Conservation (phyloP, 1,140 invertebrate species). For the Samia ricini region DNA sequence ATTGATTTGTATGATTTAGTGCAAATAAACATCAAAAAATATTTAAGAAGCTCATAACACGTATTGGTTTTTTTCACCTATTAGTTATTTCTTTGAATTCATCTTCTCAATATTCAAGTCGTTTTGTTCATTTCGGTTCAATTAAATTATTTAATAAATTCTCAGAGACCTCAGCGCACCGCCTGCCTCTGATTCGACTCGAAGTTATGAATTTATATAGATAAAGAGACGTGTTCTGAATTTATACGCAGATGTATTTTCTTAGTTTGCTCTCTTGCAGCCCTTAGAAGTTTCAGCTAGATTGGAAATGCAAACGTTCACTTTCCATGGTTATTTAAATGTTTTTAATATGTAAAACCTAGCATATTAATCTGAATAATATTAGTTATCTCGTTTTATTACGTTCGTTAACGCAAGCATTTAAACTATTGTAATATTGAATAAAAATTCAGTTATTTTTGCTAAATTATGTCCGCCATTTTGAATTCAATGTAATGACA, state of each 20-base stretch:
- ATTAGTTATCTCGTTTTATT: too few relatives aligned
- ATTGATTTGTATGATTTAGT: too few relatives aligned
- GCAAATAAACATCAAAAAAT: too few relatives aligned
- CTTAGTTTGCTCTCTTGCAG: slow-evolving; percentile 32
- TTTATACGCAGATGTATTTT: slow-evolving; percentile 55
- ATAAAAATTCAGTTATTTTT: too few relatives aligned
- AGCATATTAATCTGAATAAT: too few relatives aligned
- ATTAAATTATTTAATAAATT: slow-evolving; percentile 72
- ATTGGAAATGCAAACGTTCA: background rate
- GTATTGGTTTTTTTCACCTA: background rate
- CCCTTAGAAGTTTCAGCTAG: slow-evolving; percentile 14
- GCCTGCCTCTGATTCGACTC: slow-evolving; percentile 50
- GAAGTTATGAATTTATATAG: slow-evolving; percentile 64
- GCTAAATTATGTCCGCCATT: too few relatives aligned
- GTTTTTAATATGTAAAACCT: too few relatives aligned
- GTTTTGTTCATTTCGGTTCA: slow-evolving; percentile 55
- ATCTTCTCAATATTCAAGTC: slow-evolving; percentile 40
- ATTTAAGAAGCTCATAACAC: too few relatives aligned
- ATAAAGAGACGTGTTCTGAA: slow-evolving; percentile 48
- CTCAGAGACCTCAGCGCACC: slow-evolving; percentile 43
- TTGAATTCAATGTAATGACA: too few relatives aligned
- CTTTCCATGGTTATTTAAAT: background rate
- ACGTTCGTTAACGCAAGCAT: too few relatives aligned
- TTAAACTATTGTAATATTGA: too few relatives aligned
- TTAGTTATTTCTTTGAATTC: background rate